A percentile compares a stretch with the other conserved stretches of the same genome.
Conservation (phyloP, 2,888 invertebrate species). For the Chrysolina haemoptera region DNA sequence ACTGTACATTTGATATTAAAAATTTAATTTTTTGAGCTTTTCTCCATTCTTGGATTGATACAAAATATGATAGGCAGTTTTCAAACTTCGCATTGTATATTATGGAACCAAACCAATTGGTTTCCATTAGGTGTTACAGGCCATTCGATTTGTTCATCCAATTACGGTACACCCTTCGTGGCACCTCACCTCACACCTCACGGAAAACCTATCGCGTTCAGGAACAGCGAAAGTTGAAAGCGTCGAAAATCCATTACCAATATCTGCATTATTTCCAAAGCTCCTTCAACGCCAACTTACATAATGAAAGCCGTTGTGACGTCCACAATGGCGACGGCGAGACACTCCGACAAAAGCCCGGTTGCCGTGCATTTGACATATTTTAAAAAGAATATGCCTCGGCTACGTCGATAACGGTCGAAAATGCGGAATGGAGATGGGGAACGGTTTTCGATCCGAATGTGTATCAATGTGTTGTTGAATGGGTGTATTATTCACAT, state of each 20-base stretch:
- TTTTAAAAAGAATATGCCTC: conserved; percentile 64
- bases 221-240: conserved; percentile 62
- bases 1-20: no score
- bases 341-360: conserved; percentile 65
- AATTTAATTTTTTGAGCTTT: no score
- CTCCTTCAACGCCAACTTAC: conserved; percentile 68
- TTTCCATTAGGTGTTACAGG: no score
- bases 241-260: conserved; percentile 68
- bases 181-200: conserved; percentile 49
- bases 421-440: conserved; percentile 42
- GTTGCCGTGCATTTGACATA: conserved; percentile 67
- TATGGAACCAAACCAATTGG: no score
- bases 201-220: conserved; percentile 56
- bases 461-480: conserved; percentile 26
- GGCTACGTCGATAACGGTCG: conserved; percentile 49
- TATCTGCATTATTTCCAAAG: conserved; percentile 69
- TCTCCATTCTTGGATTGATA: no score
- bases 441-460: conserved; percentile 32
- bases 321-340: conserved; percentile 66
- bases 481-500: neutral
- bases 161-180: no score
- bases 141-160: no score
- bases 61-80: no score
- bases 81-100: no score
- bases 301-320: conserved; percentile 68